phyloP scores from a whole-genome alignment of 2,113 vertebrate species.

The Aix galericulata region DNA sequence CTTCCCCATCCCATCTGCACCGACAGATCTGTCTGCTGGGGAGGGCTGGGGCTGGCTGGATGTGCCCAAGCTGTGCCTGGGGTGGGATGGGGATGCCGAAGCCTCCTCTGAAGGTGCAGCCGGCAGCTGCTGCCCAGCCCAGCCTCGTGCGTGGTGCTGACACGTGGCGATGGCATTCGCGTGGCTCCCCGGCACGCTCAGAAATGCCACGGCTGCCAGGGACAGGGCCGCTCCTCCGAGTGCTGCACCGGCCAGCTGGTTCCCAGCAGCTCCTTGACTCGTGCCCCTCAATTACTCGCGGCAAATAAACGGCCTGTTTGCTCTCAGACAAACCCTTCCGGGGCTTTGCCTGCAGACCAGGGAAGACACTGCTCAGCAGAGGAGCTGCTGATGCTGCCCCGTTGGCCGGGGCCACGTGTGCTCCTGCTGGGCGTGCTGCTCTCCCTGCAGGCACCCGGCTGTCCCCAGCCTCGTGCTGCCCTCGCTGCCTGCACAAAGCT shows the following conservation, averaged over 20 bases:
- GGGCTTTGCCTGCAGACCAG: neutral
- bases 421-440: fast-evolving
- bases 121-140: neutral
- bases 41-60: neutral
- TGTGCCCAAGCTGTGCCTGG: fast-evolving
- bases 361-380: neutral
- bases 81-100: neutral
- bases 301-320: neutral
- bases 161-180: neutral
- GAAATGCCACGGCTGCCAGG: neutral
- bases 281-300: neutral
- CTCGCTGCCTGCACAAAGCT: neutral
- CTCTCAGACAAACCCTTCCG: neutral
- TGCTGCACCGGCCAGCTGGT: neutral
- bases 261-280: neutral
- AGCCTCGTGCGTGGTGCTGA: fast-evolving
- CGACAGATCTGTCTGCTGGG: neutral
- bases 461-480: neutral
- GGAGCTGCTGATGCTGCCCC: neutral
- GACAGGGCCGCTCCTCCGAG: neutral
- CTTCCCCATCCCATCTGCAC: neutral
- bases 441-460: neutral
- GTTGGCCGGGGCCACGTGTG: neutral
- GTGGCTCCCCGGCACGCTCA: neutral
- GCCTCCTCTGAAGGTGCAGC: neutral